These are phyloP conservation scores for Bradypodion ventrale DNA, from an alignment of 2,797 vertebrate genomes.

Conservation along the genomic window DNA sequence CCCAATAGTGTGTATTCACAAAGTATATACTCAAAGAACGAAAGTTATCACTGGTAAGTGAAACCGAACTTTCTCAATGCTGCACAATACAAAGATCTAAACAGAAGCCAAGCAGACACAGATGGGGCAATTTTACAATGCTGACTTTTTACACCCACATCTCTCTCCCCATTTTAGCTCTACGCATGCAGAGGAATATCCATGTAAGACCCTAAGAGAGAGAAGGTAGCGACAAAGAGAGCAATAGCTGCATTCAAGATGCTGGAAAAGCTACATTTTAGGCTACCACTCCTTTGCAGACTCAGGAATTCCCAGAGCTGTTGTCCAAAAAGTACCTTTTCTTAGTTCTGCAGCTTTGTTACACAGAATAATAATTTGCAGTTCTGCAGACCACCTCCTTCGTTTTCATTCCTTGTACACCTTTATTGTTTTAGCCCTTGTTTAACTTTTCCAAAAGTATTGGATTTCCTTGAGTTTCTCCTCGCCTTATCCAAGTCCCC, in stretches of 20 bases:
- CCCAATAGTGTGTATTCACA: too few relatives aligned
- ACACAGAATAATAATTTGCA: too few relatives aligned
- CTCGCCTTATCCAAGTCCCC: not conserved
- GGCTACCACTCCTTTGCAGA: too few relatives aligned
- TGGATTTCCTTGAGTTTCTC: not conserved
- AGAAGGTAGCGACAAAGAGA: not conserved
- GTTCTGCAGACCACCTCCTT: not conserved
- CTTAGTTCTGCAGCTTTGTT: too few relatives aligned
- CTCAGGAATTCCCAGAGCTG: too few relatives aligned
- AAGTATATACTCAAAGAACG: too few relatives aligned
- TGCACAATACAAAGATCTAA: not conserved
- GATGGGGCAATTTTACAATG: too few relatives aligned
- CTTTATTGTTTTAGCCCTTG: not conserved
- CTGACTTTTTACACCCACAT: too few relatives aligned
- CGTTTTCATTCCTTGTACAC: not conserved
- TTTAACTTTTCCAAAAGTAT: not conserved
- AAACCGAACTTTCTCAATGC: too few relatives aligned
- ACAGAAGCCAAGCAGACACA: not conserved
- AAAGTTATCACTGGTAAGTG: too few relatives aligned
- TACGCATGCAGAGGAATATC: not conserved
- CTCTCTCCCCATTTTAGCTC: not conserved
- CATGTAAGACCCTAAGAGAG: not conserved
- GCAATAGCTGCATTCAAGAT: not conserved
- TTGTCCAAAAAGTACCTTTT: too few relatives aligned
- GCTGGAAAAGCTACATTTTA: too few relatives aligned